Evolutionary conservation across 2,797 vertebrate genomes (phyloP).

Genomic region (Anabacerthia variegaticeps): DNA sequence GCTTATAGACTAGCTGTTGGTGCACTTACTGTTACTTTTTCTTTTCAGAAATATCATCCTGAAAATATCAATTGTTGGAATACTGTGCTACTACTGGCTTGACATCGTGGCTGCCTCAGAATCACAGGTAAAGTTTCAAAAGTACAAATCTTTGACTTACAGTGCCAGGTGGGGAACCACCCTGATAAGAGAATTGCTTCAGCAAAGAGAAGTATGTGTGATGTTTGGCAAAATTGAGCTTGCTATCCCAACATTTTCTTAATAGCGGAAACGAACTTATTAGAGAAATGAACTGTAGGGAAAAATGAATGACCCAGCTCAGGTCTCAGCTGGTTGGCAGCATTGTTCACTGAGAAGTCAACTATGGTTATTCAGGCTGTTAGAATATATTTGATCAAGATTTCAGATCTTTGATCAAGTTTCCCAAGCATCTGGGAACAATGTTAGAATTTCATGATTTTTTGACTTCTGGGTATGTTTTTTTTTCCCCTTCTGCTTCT

Average conservation of each 20-base stretch:
- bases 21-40: slow-evolving; percentile 7
- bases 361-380: not conserved
- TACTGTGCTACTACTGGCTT: slow-evolving; percentile 95
- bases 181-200: not conserved
- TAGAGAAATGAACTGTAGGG: not conserved
- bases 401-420: not conserved
- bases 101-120: slow-evolving; percentile 66
- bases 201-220: not conserved
- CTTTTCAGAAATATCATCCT: slow-evolving; percentile 85
- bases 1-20: not conserved
- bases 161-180: not conserved
- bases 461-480: not conserved
- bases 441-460: not conserved
- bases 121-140: slow-evolving; percentile 58
- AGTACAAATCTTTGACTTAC: not conserved
- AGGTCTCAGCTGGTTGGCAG: not conserved
- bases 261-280: not conserved
- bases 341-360: not conserved
- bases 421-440: not conserved
- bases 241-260: not conserved
- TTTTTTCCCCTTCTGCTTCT: not conserved
- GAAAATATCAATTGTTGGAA: slow-evolving; percentile 88
- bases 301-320: not conserved
- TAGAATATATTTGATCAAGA: not conserved
- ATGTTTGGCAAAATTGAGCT: not conserved